These are phyloP conservation scores for Mya arenaria DNA, from an alignment of 1,140 invertebrate genomes.

Conservation along the genomic window DNA sequence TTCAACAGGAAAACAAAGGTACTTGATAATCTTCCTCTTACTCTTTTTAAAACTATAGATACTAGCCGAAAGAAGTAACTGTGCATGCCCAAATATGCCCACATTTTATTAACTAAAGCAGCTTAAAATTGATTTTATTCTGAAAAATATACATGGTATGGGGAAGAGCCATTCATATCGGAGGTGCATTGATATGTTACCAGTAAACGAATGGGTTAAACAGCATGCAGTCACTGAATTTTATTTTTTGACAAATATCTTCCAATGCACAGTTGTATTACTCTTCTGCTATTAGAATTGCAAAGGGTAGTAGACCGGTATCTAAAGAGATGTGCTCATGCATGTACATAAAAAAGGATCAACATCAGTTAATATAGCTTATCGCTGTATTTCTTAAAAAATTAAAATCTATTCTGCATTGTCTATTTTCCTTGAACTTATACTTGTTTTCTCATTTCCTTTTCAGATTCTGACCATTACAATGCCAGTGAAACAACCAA, in stretches of 20 bases:
- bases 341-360: neutral
- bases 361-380: neutral
- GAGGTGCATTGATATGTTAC: neutral
- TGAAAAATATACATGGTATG: neutral
- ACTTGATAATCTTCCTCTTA: slow-evolving; percentile 22
- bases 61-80: too few relatives aligned
- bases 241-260: too few relatives aligned
- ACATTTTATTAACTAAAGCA: neutral
- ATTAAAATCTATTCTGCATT: neutral
- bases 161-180: too few relatives aligned
- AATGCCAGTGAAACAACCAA: slow-evolving; percentile 68
- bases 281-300: too few relatives aligned
- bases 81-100: neutral
- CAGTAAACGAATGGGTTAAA: neutral
- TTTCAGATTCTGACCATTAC: slow-evolving; percentile 75
- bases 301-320: too few relatives aligned
- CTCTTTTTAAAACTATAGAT: neutral
- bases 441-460: slow-evolving; percentile 34
- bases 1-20: slow-evolving; percentile 86
- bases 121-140: neutral
- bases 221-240: neutral
- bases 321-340: neutral
- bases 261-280: too few relatives aligned
- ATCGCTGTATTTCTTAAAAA: neutral
- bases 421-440: neutral